Evolutionary conservation across 2,113 vertebrate species (phyloP).

Genomic region (Paradoxurus hermaphroditus): DNA sequence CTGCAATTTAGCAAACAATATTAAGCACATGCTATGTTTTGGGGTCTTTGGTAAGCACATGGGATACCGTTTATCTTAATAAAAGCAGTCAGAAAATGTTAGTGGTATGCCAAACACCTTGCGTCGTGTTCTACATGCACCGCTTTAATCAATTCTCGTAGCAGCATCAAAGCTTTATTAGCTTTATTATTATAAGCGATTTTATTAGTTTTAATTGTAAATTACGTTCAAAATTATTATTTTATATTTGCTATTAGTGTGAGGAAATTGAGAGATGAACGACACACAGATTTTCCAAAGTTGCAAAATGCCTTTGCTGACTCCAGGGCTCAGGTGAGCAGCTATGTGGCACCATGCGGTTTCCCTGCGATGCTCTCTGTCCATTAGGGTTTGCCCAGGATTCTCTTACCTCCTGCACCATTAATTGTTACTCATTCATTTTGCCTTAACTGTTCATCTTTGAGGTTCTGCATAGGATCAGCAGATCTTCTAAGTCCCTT

Average conservation of each 20-base stretch:
- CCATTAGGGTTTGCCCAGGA: neutral
- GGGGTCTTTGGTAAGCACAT: neutral
- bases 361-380: neutral
- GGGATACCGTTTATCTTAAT: neutral
- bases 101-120: neutral
- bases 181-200: neutral
- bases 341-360: accelerated
- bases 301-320: neutral
- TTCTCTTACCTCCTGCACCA: neutral
- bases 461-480: neutral
- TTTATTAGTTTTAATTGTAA: neutral
- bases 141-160: neutral
- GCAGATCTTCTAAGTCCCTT: neutral
- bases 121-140: accelerated
- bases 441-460: neutral
- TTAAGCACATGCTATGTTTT: neutral
- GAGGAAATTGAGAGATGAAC: neutral
- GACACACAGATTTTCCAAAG: neutral
- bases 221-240: neutral
- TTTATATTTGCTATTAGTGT: neutral
- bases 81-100: neutral
- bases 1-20: neutral
- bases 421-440: neutral
- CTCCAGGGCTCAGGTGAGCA: accelerated
- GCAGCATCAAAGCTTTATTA: neutral